phyloP scores from a whole-genome alignment of 2,113 vertebrate species.

The Acinonyx jubatus region DNA sequence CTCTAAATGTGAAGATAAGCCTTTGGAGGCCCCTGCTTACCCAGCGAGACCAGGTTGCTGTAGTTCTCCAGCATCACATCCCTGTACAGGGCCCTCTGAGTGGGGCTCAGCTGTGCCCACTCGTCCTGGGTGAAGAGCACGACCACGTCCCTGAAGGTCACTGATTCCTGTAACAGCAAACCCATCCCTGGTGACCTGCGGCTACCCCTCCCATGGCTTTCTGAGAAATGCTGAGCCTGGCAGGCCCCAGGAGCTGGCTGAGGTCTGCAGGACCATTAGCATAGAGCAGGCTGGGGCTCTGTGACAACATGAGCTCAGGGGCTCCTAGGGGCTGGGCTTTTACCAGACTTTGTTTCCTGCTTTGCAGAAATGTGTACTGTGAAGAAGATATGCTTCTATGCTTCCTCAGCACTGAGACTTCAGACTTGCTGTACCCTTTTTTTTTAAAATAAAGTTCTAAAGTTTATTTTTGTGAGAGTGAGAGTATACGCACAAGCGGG shows the following conservation, averaged over 20 bases:
- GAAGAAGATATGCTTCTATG: not conserved
- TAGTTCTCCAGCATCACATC: constrained; percentile 76
- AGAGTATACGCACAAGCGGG: too few species aligned
- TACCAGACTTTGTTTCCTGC: not conserved
- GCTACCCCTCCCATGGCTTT: not conserved
- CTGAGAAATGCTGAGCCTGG: not conserved
- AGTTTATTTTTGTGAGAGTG: too few species aligned
- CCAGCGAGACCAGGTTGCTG: constrained; percentile 63
- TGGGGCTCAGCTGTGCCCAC: constrained; percentile 59
- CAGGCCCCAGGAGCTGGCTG: not conserved
- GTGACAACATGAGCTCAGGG: not conserved
- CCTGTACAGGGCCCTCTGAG: constrained; percentile 62
- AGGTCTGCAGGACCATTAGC: too few species aligned
- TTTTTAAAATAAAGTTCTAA: too few species aligned
- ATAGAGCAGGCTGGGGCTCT: not conserved
- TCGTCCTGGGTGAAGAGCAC: constrained; percentile 75
- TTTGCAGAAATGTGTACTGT: not conserved
- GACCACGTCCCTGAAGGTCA: constrained; percentile 72
- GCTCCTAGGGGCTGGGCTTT: not conserved
- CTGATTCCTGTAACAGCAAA: constrained; percentile 61
- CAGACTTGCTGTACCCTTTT: not conserved
- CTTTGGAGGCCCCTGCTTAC: not conserved
- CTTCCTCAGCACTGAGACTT: not conserved
- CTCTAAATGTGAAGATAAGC: not conserved
- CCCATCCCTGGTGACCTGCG: not conserved